Evolutionary conservation across 2,113 vertebrate species (phyloP), one percentile per base, ranked within the genome.

Genomic region (Lampris megalopsis): DNA sequence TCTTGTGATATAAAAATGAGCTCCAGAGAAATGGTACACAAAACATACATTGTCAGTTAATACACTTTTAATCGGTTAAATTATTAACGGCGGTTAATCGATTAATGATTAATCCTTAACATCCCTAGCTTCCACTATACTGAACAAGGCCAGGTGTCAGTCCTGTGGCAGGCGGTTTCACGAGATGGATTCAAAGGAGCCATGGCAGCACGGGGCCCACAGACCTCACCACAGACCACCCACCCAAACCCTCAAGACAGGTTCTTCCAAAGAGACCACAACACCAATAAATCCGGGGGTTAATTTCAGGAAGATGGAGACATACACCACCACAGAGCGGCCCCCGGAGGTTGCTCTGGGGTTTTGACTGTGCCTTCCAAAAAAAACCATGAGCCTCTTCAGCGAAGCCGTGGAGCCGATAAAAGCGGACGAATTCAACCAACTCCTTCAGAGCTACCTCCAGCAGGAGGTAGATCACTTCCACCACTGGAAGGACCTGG

Each of bases 401-500:
- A 95, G 97, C 84, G 95, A 94, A 82, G 94, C 93, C 4, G 92
- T 92, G 0, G 95, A 95, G 78, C 96, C 97, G 5, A 94, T 99
- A 58, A 93, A 91, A 82, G 94, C 95, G 0, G 96, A 97, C 40
- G 97, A 99, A 63, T 98, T 99, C 84, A 86, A 94, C 85, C 91
- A 94, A 73, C 91, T 99, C 38, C 95, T 99, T 56, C 93, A 90
- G 66, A 96, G 94, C 80, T 99, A 97, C 86, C 84, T 99, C 82
- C 91, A 97, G 47, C 94, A 96, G 77, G 95, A 97, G 77, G 95
- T 96, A 38, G 89, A 90, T 61, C 91, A 96, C 79, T 99, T 99
- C 73, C 94, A 93, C 87, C 97, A 99, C 81, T 99, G 98, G 98
- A 92, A 94, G 79, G 97, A 99, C 85, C 88, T 99, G 68, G 94